phyloP scores from a whole-genome alignment of 2,888 invertebrate species.

The Metellina segmentata region DNA sequence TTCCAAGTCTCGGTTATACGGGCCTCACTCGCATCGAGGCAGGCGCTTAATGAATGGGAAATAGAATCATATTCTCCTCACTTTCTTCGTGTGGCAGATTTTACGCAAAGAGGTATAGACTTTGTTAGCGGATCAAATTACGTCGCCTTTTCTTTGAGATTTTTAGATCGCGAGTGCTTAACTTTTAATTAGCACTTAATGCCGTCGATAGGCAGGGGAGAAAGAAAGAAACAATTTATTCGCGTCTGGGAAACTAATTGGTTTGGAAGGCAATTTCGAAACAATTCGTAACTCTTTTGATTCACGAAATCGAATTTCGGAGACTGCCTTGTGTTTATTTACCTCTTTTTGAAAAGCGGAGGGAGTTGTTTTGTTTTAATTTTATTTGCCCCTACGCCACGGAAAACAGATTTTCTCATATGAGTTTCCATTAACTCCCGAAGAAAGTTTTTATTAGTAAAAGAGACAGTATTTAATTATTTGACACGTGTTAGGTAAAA shows the following conservation, averaged over 20 bases:
- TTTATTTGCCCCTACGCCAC: neutral
- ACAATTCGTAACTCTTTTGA: constrained; percentile 63
- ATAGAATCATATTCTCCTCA: constrained; percentile 46
- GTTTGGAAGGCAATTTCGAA: constrained; percentile 67
- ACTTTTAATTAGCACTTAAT: constrained; percentile 69
- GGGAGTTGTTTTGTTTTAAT: constrained; percentile 34
- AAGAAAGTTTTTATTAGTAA: neutral
- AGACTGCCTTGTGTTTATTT: constrained; percentile 38
- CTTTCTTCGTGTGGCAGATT: constrained; percentile 19
- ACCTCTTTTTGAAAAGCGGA: constrained; percentile 25
- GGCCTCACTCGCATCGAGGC: neutral
- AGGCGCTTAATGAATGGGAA: constrained; percentile 32
- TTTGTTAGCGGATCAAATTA: constrained; percentile 61
- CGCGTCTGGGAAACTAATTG: constrained; percentile 59
- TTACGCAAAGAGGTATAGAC: constrained; percentile 54
- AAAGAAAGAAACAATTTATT: constrained; percentile 48
- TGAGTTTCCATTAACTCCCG: constrained; percentile 34
- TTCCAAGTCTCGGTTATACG: neutral
- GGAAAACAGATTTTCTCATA: constrained; percentile 1
- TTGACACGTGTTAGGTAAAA: neutral
- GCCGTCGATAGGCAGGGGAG: constrained; percentile 28
- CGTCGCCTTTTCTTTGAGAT: constrained; percentile 47
- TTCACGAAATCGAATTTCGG: constrained; percentile 53
- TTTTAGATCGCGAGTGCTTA: constrained; percentile 51
- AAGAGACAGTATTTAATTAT: neutral